Evolutionary conservation across 2,888 invertebrate species (phyloP), one percentile per base, ranked within the genome.

Genomic region (Pantelozetes paolii): DNA sequence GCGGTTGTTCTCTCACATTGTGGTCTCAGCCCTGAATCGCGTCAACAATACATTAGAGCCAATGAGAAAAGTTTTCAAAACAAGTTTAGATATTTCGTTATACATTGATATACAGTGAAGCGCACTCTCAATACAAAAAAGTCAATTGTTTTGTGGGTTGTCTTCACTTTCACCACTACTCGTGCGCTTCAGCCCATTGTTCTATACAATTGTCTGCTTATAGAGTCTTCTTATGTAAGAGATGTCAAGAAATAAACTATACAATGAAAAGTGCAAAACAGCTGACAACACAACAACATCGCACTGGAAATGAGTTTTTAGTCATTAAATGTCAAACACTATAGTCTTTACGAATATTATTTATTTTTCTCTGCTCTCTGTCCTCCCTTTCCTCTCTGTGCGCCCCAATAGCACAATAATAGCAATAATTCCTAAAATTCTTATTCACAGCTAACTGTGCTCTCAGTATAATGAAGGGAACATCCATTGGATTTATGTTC

Each of bases 331-430:
- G n/a, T n/a, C 18, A 50, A 50, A n/a, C 5, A 5, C 50, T 50
- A 50, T 50, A 50, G 50, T 50, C 18, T 50, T 50, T 36, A 15
- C 50, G n/a, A n/a, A n/a, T n/a, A n/a, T n/a, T n/a, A n/a, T n/a
- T 50, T 6, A 9, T n/a, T 20, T 50, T 50, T 50, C 20, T 50
- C 6, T 15, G 6, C 20, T 50, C 36, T 36, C 36, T 36, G 5
- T 20, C 20, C 18, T 50, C 6, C 50, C 50, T 18, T 50, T 20
- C 3, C 15, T 50, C 50, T 50, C 50, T 50, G 20, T 20, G 3
- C 20, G n/a, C n/a, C n/a, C n/a, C n/a, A n/a, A n/a, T n/a, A n/a
- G n/a, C n/a, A n/a, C n/a, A n/a, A n/a, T n/a, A n/a, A 50, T n/a
- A n/a, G 50, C 15, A 11, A 18, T 50, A 15, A 50, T 50, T 50